These are phyloP conservation scores for Rhopalosiphum padi DNA, from an alignment of 1,140 invertebrate species.

Conservation along the genomic window DNA sequence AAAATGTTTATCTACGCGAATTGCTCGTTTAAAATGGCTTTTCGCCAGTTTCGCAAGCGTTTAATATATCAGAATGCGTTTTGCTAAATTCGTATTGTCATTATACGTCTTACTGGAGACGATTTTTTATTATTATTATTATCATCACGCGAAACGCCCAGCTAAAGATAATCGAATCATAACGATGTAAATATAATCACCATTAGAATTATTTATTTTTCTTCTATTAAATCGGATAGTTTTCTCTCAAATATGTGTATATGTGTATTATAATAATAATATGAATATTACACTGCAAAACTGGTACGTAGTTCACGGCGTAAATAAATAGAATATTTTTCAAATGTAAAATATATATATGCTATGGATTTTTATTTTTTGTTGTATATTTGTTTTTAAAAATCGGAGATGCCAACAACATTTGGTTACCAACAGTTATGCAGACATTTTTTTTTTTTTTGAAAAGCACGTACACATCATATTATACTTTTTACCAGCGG, in stretches of 20 bases:
- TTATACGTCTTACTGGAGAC: not conserved
- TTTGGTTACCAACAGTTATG: not conserved
- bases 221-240: not conserved
- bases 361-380: not conserved
- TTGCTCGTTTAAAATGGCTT: conserved; percentile 7
- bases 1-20: conserved; percentile 10
- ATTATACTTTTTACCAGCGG: not conserved
- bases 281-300: not conserved
- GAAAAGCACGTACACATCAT: not conserved
- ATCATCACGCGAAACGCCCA: not conserved
- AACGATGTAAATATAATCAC: conserved; percentile 7
- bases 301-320: not conserved
- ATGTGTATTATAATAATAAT: conserved; percentile 2
- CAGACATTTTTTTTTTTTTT: not conserved
- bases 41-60: not conserved
- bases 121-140: not conserved
- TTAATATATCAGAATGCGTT: not conserved
- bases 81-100: not conserved
- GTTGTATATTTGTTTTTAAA: not conserved
- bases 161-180: not conserved
- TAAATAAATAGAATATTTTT: not conserved
- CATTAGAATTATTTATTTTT: not conserved
- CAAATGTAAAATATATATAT: not conserved
- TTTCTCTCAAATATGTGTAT: not conserved
- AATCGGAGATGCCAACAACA: not conserved